Percentiles rank a stretch among this genome's conserved stretches.
Evolutionary conservation across 1,140 invertebrate species (phyloP).

Genomic region (Reticulitermes speratus): DNA sequence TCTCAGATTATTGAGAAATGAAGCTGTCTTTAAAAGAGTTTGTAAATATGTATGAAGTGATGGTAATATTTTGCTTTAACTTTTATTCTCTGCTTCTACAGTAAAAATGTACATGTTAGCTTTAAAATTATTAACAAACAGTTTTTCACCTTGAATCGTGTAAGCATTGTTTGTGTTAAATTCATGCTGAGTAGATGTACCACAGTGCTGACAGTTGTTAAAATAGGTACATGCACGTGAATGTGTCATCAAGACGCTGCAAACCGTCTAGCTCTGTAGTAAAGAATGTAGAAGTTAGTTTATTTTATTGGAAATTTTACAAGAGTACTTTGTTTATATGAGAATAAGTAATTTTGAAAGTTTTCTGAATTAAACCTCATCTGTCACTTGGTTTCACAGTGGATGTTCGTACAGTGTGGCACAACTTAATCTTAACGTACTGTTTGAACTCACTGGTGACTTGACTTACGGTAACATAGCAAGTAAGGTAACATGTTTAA

Average conservation of each 20-base stretch:
- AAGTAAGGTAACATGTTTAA: background rate
- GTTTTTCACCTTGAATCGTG: background rate
- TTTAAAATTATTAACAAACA: background rate
- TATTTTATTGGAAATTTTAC: background rate
- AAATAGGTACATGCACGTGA: background rate
- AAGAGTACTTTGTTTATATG: background rate
- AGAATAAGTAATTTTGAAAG: background rate
- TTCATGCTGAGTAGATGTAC: background rate
- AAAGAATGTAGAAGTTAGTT: background rate
- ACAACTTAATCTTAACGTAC: background rate
- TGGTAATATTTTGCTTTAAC: background rate
- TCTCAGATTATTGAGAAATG: background rate
- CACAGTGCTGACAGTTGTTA: background rate
- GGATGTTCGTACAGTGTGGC: background rate
- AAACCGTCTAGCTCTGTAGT: background rate
- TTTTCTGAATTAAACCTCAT: background rate
- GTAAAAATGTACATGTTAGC: background rate
- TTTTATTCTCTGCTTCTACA: background rate
- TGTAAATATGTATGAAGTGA: slow-evolving; percentile 8
- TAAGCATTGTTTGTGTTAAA: background rate
- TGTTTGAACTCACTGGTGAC: background rate
- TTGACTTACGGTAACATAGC: background rate
- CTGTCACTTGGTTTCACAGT: background rate
- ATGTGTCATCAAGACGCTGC: background rate
- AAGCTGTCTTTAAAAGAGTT: background rate